A percentile compares a stretch with the other conserved stretches of the same genome.
Evolutionary conservation across 2,797 vertebrate species (phyloP).

Genomic region (Cossypha dichroa): DNA sequence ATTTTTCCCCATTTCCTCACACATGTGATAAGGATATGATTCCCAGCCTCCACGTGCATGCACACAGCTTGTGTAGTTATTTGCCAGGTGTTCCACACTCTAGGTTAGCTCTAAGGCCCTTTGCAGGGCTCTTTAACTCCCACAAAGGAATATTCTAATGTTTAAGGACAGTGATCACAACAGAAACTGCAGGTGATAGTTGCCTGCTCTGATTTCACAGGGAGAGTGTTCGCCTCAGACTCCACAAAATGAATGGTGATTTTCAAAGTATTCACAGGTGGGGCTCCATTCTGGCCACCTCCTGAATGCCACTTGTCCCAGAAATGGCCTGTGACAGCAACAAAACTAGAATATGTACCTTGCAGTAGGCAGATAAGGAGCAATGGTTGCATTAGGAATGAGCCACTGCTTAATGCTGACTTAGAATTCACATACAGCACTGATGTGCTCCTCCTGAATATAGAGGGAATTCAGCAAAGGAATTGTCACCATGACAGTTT

Average conservation of each 20-base stretch:
- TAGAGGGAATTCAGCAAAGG: neutral
- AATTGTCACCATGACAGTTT: neutral
- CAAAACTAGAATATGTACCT: neutral
- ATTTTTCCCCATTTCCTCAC: neutral
- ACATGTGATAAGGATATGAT: neutral
- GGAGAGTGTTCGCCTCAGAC: neutral
- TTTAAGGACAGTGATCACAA: neutral
- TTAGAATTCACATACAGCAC: neutral
- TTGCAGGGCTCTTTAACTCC: neutral
- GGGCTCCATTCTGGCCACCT: neutral
- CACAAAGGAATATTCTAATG: neutral
- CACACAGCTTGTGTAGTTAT: neutral
- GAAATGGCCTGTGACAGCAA: neutral
- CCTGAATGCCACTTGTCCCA: neutral
- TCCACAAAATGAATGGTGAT: neutral
- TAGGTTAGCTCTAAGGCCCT: neutral
- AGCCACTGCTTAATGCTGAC: neutral
- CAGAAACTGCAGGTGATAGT: neutral
- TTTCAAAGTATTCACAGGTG: neutral
- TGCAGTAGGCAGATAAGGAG: neutral
- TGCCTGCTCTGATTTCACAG: neutral
- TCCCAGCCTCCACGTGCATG: neutral
- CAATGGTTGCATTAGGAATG: neutral
- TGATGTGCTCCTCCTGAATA: accelerated
- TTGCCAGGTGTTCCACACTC: neutral